Evolutionary conservation across 2,797 vertebrate genomes (phyloP).

Genomic region (Enteromius afrohamiltoni): DNA sequence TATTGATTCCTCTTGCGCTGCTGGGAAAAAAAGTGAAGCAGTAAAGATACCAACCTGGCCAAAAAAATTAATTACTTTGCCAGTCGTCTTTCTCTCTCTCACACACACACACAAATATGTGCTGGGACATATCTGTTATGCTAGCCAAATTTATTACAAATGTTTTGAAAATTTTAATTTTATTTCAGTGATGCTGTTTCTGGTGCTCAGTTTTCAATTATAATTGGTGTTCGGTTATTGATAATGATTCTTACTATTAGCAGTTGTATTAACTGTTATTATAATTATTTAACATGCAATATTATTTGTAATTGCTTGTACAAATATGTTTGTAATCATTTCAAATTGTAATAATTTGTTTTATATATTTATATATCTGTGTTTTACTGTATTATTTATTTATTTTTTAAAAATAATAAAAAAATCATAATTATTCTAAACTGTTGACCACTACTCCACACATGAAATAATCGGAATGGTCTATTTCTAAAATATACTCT

Average conservation of each 20-base stretch:
- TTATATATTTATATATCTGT: no score
- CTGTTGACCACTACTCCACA: not conserved
- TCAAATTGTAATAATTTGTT: not conserved
- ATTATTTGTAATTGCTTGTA: no score
- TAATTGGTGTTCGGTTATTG: not conserved
- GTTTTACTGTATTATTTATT: not conserved
- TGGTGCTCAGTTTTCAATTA: not conserved
- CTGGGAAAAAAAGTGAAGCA: not conserved
- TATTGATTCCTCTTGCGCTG: slow-evolving; percentile 52
- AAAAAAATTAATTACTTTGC: not conserved
- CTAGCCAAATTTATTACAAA: not conserved
- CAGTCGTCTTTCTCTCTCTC: not conserved
- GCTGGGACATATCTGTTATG: not conserved
- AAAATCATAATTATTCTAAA: not conserved
- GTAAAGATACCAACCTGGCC: not conserved
- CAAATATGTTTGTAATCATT: no score
- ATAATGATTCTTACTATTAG: not conserved
- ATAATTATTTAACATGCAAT: no score
- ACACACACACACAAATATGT: not conserved
- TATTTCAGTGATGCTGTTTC: not conserved
- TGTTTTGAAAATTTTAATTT: not conserved
- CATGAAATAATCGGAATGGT: not conserved
- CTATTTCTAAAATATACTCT: not conserved
- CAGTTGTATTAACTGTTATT: not conserved
- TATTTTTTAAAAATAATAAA: no score